phyloP scores from a whole-genome alignment of 2,888 invertebrate species.

The Hanleya hanleyi region DNA sequence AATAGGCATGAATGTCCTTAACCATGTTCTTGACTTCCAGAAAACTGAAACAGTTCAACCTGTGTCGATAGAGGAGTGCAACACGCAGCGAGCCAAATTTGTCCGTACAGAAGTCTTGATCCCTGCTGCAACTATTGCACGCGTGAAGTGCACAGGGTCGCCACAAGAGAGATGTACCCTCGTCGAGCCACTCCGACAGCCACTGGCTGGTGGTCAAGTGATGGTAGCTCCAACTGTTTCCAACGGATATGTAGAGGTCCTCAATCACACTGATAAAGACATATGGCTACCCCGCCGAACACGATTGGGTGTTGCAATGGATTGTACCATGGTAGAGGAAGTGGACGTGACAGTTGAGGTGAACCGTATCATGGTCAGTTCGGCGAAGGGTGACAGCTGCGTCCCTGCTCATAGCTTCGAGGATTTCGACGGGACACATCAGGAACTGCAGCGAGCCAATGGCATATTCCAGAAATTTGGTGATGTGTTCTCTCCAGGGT shows the following conservation, averaged over 20 bases:
- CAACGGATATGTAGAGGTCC: conserved; percentile 9
- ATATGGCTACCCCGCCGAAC: conserved; percentile 9
- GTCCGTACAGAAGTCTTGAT: no score
- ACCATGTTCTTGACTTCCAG: no score
- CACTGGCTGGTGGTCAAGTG: background rate
- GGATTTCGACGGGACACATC: no score
- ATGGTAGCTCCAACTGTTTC: background rate
- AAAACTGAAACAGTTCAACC: no score
- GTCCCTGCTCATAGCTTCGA: no score
- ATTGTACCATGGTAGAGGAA: background rate
- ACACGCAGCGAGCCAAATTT: no score
- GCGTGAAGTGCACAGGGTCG: background rate
- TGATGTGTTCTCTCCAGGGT: conserved; percentile 14
- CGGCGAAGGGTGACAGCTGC: background rate
- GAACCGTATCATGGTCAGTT: background rate
- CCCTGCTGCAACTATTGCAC: background rate
- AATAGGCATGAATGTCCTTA: no score
- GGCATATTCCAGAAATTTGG: background rate
- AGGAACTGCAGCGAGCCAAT: no score
- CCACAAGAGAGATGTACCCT: background rate
- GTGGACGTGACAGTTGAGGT: background rate
- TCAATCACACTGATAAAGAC: conserved; percentile 1
- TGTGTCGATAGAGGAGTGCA: no score
- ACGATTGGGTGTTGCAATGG: background rate
- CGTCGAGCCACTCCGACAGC: background rate